These are phyloP conservation scores for Pampusana beccarii DNA, from an alignment of 2,113 vertebrate species.

Conservation along the genomic window DNA sequence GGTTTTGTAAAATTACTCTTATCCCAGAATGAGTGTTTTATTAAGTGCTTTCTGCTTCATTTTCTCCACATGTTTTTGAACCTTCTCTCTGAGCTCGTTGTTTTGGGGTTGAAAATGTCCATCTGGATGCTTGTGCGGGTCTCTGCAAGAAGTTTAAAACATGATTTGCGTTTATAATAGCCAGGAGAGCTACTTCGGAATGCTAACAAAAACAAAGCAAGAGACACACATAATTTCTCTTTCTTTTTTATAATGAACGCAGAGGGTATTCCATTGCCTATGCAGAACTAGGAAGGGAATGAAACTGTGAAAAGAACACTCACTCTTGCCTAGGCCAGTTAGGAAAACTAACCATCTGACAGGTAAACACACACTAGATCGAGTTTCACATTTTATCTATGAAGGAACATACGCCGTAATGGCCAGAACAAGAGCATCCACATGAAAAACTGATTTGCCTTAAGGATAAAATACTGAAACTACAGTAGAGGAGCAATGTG, in stretches of 20 bases:
- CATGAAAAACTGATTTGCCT: background rate
- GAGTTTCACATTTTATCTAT: background rate
- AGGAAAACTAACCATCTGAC: background rate
- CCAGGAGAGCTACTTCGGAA: background rate
- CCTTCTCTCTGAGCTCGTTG: conserved; percentile 28
- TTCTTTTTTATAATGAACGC: background rate
- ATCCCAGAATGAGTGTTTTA: conserved; percentile 59
- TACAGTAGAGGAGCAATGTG: background rate
- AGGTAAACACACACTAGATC: background rate
- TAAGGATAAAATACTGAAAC: background rate
- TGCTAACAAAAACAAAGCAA: background rate
- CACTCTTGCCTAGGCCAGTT: background rate
- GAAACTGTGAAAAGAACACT: background rate
- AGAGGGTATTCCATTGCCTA: background rate
- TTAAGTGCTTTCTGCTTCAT: conserved; percentile 61
- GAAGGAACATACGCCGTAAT: background rate
- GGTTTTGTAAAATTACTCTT: background rate
- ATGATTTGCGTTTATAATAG: background rate
- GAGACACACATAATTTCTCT: background rate
- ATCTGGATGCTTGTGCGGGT: background rate
- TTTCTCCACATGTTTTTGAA: conserved; percentile 43
- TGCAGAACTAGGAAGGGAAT: background rate
- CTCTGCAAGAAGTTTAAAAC: conserved; percentile 65
- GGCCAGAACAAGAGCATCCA: background rate
- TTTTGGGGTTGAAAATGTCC: conserved; percentile 4